Evolutionary conservation across 2,888 invertebrate species (phyloP).

Genomic region (Meliscaeva auricollis): DNA sequence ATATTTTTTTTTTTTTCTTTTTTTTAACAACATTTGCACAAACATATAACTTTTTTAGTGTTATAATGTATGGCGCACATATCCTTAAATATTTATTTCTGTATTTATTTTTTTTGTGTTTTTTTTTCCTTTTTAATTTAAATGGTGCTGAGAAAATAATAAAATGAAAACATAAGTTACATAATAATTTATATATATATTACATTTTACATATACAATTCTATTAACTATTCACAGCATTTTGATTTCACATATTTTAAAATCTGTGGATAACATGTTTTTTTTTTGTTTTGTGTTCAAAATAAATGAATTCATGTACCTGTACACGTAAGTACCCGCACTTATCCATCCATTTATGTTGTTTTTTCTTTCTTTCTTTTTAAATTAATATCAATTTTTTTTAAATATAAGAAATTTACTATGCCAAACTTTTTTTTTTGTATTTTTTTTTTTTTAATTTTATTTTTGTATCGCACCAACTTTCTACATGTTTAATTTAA

Average conservation of each 20-base stretch:
- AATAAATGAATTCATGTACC: conserved; percentile 53
- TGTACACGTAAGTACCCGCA: conserved; percentile 53
- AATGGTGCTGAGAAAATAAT: conserved; percentile 55
- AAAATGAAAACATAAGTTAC: conserved; percentile 42
- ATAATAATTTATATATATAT: conserved; percentile 65
- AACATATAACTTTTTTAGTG: conserved; percentile 38
- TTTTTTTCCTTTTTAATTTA: too few relatives aligned
- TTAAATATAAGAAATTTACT: neutral
- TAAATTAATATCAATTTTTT: neutral
- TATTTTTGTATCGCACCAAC: conserved; percentile 9
- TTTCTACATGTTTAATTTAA: neutral
- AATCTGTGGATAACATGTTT: conserved; percentile 73
- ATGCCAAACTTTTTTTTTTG: conserved; percentile 5
- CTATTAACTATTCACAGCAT: conserved; percentile 75
- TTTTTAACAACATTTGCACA: conserved; percentile 70
- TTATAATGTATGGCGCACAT: conserved; percentile 36
- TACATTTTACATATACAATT: conserved; percentile 70
- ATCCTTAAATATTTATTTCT: conserved; percentile 25
- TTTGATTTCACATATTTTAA: conserved; percentile 74
- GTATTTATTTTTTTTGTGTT: neutral
- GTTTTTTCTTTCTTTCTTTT: neutral
- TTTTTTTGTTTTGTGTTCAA: conserved; percentile 39
- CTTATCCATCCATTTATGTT: conserved; percentile 2
- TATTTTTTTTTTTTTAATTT: neutral
- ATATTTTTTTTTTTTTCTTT: conserved; percentile 39